These are phyloP conservation scores for Merops nubicus DNA, from an alignment of 2,113 vertebrate genomes.

Conservation along the genomic window DNA sequence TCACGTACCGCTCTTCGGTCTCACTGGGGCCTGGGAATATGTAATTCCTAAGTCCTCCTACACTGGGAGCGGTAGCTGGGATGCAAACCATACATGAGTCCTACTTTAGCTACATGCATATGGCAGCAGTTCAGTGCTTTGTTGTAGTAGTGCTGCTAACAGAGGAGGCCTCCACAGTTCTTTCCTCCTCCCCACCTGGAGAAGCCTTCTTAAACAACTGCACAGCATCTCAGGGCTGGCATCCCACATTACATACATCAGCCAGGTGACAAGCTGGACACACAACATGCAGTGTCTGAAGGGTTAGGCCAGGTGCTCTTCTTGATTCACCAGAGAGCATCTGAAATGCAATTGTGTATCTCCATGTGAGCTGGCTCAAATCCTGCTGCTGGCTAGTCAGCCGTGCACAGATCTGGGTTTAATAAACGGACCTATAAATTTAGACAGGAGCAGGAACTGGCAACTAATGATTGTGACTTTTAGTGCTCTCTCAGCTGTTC, in stretches of 20 bases:
- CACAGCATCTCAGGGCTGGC: not conserved
- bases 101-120: not conserved
- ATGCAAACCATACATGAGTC: not conserved
- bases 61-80: not conserved
- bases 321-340: not conserved
- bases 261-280: not conserved
- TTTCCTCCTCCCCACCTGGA: not conserved
- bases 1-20: not conserved
- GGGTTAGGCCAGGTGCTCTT: not conserved
- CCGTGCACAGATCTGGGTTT: conserved; percentile 16
- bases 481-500: conserved; percentile 4
- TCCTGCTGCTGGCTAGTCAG: not conserved
- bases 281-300: not conserved
- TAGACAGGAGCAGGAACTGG: conserved; percentile 7
- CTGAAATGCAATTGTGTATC: not conserved
- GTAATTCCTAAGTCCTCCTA: not conserved
- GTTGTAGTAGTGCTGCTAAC: not conserved
- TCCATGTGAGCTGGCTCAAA: not conserved
- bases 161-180: not conserved
- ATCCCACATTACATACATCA: not conserved
- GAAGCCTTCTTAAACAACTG: not conserved
- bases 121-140: not conserved
- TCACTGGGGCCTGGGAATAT: not conserved
- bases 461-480: conserved; percentile 7
- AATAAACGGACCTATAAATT: conserved; percentile 36